Percentiles rank a stretch among this genome's conserved stretches.
Evolutionary conservation across 1,140 invertebrate genomes (phyloP).

Genomic region (Cyclina sinensis): DNA sequence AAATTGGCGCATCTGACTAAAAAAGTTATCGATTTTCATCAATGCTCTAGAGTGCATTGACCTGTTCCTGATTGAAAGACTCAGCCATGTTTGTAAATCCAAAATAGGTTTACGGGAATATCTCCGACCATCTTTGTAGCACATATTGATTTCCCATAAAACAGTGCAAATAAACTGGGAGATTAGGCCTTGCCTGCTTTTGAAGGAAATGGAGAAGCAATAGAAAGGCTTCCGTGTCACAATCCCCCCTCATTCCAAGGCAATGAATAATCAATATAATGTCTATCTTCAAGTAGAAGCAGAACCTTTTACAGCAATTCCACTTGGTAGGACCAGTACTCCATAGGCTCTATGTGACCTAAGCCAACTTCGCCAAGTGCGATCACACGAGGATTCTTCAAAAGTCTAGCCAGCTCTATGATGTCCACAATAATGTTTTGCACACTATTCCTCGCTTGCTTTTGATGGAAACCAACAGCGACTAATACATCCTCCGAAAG

Average conservation of each 20-base stretch:
- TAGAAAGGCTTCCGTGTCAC: constrained; percentile 42
- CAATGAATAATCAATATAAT: constrained; percentile 34
- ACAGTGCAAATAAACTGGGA: constrained; percentile 30
- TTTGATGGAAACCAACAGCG: constrained; percentile 41
- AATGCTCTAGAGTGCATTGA: neutral
- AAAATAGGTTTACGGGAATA: neutral
- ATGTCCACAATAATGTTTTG: neutral
- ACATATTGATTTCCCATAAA: constrained; percentile 39
- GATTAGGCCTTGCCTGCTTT: neutral
- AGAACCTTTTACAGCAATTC: neutral
- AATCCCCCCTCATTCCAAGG: constrained; percentile 41
- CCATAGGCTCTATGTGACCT: constrained; percentile 26
- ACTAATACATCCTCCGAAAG: neutral
- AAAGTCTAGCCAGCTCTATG: neutral
- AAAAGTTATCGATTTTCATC: neutral
- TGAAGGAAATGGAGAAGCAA: neutral
- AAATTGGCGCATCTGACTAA: constrained; percentile 15
- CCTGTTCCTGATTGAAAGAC: neutral
- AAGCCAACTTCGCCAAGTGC: constrained; percentile 36
- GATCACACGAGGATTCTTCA: neutral
- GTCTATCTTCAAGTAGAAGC: neutral
- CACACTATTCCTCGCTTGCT: neutral
- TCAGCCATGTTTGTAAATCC: constrained; percentile 20
- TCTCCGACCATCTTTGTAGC: neutral
- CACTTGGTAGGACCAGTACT: constrained; percentile 5